A percentile compares a stretch with the other conserved stretches of the same genome.
Conservation (phyloP, 2,113 vertebrate species). For the Oxygymnocypris stewartii region DNA sequence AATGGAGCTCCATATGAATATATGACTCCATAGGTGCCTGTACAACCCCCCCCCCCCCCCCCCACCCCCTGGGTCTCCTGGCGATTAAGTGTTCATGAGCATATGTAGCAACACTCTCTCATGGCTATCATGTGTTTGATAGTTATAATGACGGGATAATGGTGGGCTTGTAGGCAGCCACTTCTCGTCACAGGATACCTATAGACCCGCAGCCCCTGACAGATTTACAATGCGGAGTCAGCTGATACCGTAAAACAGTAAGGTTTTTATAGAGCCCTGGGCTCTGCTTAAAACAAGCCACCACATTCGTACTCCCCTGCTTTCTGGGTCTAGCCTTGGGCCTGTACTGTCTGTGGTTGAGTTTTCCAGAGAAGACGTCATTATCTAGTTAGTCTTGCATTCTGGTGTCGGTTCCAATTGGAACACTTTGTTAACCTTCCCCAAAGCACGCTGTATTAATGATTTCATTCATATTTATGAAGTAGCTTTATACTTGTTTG, state of each 20-base stretch:
- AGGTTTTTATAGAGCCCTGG: conserved; percentile 47
- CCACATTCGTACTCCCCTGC: conserved; percentile 39
- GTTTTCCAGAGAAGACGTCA: conserved; percentile 33
- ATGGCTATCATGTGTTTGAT: conserved; percentile 53
- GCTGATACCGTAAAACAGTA: conserved; percentile 48
- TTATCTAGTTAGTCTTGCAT: conserved; percentile 49
- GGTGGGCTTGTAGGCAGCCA: conserved; percentile 26
- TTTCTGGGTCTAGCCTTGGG: conserved; percentile 38
- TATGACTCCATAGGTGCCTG: conserved; percentile 32
- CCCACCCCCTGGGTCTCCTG: neutral
- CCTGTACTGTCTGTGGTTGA: conserved; percentile 38
- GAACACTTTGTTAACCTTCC: conserved; percentile 55
- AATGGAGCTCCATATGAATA: conserved; percentile 37
- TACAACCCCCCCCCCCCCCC: neutral
- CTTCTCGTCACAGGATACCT: conserved; percentile 45
- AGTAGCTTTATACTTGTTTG: conserved; percentile 35
- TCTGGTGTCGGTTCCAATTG: conserved; percentile 43
- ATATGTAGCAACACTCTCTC: conserved; percentile 26
- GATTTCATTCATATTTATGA: conserved; percentile 55
- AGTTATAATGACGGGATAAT: conserved; percentile 25
- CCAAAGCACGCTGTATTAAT: conserved; percentile 54
- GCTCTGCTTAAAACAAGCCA: conserved; percentile 23
- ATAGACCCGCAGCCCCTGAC: conserved; percentile 37
- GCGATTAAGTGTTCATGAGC: conserved; percentile 30
- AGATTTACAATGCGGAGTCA: conserved; percentile 51